Conservation (phyloP, 2,113 vertebrate species). For the Calypte anna region DNA sequence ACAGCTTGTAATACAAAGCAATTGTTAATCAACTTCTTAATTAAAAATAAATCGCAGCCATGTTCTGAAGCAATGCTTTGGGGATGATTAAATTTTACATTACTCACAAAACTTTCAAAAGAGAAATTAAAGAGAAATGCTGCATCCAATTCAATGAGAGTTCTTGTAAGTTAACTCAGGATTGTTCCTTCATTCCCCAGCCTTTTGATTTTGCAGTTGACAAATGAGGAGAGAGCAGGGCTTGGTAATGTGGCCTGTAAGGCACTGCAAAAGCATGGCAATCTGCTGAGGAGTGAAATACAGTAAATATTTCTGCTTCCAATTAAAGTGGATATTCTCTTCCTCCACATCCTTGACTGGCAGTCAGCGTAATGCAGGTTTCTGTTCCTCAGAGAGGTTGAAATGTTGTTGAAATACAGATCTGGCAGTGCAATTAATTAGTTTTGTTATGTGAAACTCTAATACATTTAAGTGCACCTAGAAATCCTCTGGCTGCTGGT, state of each 20-base stretch:
- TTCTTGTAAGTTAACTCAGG: neutral
- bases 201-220: neutral
- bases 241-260: neutral
- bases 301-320: neutral
- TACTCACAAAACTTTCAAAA: neutral
- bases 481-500: neutral
- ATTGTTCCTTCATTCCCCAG: neutral
- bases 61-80: constrained; percentile 16
- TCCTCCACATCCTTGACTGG: neutral
- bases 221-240: neutral
- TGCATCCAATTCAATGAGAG: neutral
- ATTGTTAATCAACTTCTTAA: constrained; percentile 47
- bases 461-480: neutral
- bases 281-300: neutral
- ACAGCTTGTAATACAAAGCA: constrained; percentile 14
- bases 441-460: neutral
- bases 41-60: constrained; percentile 37
- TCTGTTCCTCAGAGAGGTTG: neutral
- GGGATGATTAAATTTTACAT: constrained; percentile 36
- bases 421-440: neutral
- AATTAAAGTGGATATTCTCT: neutral
- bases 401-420: neutral
- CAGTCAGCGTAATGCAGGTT: neutral
- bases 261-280: neutral
- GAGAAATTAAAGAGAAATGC: neutral